phyloP scores from a whole-genome alignment of 1,140 invertebrate genomes.

The Rhagoletis zephyria region DNA sequence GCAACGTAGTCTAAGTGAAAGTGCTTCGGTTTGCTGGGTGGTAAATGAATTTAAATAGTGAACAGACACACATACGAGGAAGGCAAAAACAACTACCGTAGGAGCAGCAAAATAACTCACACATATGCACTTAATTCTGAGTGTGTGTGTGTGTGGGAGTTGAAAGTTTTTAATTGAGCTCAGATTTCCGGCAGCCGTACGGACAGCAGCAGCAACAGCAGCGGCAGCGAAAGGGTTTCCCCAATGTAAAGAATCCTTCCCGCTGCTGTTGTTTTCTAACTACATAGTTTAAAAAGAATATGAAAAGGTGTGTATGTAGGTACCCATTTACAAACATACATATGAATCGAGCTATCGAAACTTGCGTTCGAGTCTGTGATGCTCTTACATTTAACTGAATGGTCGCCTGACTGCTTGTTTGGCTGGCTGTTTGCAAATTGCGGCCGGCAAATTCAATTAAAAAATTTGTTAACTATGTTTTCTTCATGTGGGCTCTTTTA shows the following conservation, averaged over 20 bases:
- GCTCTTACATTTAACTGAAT: neutral
- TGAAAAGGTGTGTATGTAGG: neutral
- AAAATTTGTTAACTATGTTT: conserved; percentile 35
- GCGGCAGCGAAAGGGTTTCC: conserved; percentile 8
- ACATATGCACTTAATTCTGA: neutral
- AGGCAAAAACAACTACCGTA: neutral
- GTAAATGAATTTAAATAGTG: conserved; percentile 34
- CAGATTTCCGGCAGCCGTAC: conserved; percentile 40
- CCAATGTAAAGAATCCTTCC: conserved; percentile 14
- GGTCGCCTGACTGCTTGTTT: neutral
- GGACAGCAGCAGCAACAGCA: neutral
- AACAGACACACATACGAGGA: neutral
- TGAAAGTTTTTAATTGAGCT: conserved; percentile 50
- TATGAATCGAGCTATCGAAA: neutral
- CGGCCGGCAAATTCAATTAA: conserved; percentile 43
- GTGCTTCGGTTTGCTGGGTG: neutral
- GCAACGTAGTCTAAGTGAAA: conserved; percentile 1
- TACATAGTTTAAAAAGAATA: neutral
- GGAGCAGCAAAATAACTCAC: neutral
- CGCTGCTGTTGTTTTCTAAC: neutral
- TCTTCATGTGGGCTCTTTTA: too few relatives aligned
- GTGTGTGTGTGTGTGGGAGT: conserved; percentile 23
- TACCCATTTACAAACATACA: neutral
- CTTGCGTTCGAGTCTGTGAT: neutral
- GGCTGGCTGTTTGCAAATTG: neutral